Base-by-base conservation (phyloP, 2,888 invertebrate species). In the Ligdia adustata region DNA sequence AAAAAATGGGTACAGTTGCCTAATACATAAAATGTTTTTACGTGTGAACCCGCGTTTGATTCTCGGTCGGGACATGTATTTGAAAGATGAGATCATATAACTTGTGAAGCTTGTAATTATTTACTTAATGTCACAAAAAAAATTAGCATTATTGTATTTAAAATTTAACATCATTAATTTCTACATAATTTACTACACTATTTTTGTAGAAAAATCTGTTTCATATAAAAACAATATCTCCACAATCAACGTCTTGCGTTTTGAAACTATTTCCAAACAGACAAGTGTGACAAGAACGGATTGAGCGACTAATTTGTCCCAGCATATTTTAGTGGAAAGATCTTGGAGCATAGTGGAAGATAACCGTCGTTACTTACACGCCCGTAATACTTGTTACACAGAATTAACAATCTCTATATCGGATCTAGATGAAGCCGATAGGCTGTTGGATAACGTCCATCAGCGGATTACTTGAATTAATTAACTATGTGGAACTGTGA, bases 391-490 rank as follows among this genome's bases (percentile, higher is more conserved):
- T 69, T 69, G 77, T 76, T 69, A 75, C 70, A 73, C 63, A 71
- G 68, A 65, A 68, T 81, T 80, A 82, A 64, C 73, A 69, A 80
- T 82, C 79, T 70, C 55, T 51, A 58, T 73, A 79, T 82, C 74
- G 70, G 71, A 81, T 81, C 77, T 72, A 70, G 70, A 75, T 72
- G 56, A 55, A 52, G 52, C 61, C 53, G 80, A 82, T 80, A 70
- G 60, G 44, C 51, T 55, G 56, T 55, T 64, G 64, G 80, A 83
- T 83, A 83, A 72, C 70, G 82, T 82, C 82, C 67, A 76, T 83
- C 83, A 79, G 51, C 68, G 75, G 75, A 83, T 84, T 79, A 82
- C 70, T 67, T 64, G 68, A 78, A 79, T 82, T 83, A 79, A 82
- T 84, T 82, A 82, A 77, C 71, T 69, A 66, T 67, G 69, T 69